Base-by-base conservation (phyloP, 2,888 invertebrate genomes). In the Glaucopsyche alexis region DNA sequence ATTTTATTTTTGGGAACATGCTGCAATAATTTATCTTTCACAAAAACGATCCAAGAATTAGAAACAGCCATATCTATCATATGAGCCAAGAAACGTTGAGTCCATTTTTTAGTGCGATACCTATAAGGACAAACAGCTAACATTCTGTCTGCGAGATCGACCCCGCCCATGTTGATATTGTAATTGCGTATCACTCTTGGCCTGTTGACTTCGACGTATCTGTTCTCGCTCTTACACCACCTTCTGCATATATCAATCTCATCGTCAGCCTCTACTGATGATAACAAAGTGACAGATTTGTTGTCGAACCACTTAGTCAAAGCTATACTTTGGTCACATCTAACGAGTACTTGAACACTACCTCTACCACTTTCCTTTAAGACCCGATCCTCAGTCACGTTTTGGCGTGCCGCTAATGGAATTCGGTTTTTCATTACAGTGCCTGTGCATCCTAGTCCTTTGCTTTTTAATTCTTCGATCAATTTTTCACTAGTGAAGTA, bases 301-400 rank as follows among this genome's bases (percentile, higher is more conserved):
- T 77, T 77, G 65, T 78, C 76, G 16, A 74, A 71, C 77, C 76
- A 78, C 66, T 74, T 76, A 13, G 76, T 77, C 4, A 76, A 11
- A 11, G 76, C 76, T 16, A 67, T 50, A 47, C 74, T 55, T n/a
- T 66, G 72, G 50, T 73, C 73, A 19, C 19, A 8, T 13, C 71
- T 73, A 7, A 73, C 71, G 9, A 75, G 9, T 0, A 76, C 75
- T 40, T 75, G 64, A 6, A 50, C 52, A 55, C 52, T 67, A n/a
- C 74, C 74, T 71, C 75, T 29, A 49, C 73, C 75, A 64, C n/a
- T n/a, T n/a, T n/a, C n/a, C 64, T 73, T 71, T 38, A 73, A 55
- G 47, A 71, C 11, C n/a, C 40, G 19, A 29, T 52, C 71, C 14
- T 71, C 71, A n/a, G 16, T 16, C 38, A 71, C 11, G 13, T 50